Percentiles rank a stretch among this genome's conserved stretches.
Conservation (phyloP, 2,888 invertebrate genomes). For the Argyra leucocephala region DNA sequence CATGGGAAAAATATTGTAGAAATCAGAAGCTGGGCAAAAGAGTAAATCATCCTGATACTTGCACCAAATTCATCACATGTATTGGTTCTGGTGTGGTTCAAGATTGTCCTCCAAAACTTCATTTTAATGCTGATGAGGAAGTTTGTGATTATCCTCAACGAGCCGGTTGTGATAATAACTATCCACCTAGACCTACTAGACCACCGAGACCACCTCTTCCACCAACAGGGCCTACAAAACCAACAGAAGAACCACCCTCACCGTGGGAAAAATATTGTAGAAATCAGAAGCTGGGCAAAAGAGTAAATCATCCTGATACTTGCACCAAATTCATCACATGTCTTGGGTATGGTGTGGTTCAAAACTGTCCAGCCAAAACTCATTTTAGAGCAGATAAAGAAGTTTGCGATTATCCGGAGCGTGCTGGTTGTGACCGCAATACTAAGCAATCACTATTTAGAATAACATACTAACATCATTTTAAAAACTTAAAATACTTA, state of each 20-base stretch:
- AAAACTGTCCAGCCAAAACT: slow-evolving; percentile 24
- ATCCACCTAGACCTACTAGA: slow-evolving; percentile 8
- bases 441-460: no score
- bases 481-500: no score
- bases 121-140: slow-evolving; percentile 27
- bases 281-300: slow-evolving; percentile 21
- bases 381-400: slow-evolving; percentile 14
- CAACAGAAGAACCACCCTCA: slow-evolving; percentile 21
- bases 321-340: slow-evolving; percentile 32
- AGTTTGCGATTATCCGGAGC: slow-evolving; percentile 20
- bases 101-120: slow-evolving; percentile 27
- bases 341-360: slow-evolving; percentile 26
- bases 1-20: no score
- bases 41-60: background rate
- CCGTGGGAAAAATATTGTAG: slow-evolving; percentile 23
- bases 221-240: background rate
- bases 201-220: slow-evolving; percentile 15
- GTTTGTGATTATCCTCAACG: slow-evolving; percentile 28
- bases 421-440: slow-evolving; percentile 19
- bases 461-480: no score
- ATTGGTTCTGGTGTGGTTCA: slow-evolving; percentile 19
- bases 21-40: no score
- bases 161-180: slow-evolving; percentile 28
- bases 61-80: slow-evolving; percentile 14
- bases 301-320: slow-evolving; percentile 29